Evolutionary conservation across 2,113 vertebrate species (phyloP).

Genomic region (Chlamydotis undulata): DNA sequence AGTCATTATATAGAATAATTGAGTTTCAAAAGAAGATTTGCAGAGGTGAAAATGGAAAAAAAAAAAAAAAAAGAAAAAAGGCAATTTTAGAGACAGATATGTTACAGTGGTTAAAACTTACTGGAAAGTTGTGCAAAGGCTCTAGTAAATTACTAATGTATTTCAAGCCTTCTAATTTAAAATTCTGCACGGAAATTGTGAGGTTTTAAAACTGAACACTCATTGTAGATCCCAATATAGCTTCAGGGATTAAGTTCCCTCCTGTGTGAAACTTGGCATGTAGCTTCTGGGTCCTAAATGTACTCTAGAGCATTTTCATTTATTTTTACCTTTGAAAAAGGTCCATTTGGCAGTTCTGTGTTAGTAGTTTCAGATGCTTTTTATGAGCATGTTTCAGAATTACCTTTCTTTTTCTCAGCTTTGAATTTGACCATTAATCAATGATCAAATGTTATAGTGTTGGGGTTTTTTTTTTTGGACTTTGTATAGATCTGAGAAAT

Average conservation of each 20-base stretch:
- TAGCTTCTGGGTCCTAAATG: background rate
- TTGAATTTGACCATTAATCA: background rate
- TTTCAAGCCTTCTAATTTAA: background rate
- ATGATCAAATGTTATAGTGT: background rate
- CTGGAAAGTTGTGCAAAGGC: background rate
- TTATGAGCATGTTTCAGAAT: background rate
- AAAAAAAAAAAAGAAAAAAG: too few relatives aligned
- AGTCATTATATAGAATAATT: background rate
- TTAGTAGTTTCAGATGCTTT: background rate
- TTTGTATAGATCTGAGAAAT: background rate
- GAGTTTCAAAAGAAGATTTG: background rate
- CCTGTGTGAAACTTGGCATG: background rate
- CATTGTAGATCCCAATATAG: background rate
- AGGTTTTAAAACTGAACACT: background rate
- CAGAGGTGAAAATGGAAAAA: background rate
- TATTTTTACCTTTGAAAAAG: background rate
- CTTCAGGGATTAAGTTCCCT: slow-evolving; percentile 2
- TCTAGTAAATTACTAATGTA: background rate
- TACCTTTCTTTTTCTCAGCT: background rate
- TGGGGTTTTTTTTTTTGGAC: background rate
- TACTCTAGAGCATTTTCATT: background rate
- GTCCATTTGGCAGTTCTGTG: background rate
- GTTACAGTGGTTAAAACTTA: background rate
- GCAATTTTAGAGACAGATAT: background rate
- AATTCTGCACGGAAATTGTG: background rate